Evolutionary conservation across 2,888 invertebrate genomes (phyloP).

Genomic region (Ochropacha duplaris): DNA sequence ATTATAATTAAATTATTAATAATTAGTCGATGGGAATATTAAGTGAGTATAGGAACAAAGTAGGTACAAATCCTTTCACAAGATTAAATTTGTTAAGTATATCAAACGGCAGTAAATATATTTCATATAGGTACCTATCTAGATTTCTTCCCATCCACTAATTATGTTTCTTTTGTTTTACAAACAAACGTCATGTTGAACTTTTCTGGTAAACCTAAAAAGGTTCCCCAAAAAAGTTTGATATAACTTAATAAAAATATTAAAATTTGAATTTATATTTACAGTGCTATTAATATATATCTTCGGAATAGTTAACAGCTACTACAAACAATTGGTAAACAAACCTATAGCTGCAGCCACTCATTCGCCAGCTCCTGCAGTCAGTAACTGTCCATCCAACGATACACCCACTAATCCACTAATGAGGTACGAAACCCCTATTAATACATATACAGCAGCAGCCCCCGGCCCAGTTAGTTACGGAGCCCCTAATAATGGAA

Average conservation of each 20-base stretch:
- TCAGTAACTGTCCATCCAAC: not conserved
- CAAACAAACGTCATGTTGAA: not conserved
- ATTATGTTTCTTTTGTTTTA: no score
- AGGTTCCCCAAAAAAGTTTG: no score
- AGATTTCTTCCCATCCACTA: no score
- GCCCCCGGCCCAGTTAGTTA: not conserved
- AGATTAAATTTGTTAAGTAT: no score
- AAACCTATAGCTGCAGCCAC: not conserved
- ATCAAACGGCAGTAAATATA: no score
- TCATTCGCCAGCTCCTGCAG: not conserved
- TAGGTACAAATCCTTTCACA: no score
- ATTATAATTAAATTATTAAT: no score
- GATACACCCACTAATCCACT: not conserved
- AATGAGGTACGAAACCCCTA: not conserved
- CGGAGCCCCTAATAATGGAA: not conserved
- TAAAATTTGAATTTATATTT: not conserved
- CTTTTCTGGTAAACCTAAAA: no score
- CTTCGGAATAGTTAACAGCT: not conserved
- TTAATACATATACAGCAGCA: not conserved
- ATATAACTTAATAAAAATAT: no score
- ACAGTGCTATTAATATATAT: not conserved
- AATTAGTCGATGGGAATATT: no score
- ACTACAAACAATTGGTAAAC: not conserved
- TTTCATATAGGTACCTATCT: no score
- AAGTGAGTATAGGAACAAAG: no score